Percentiles rank a stretch among this genome's conserved stretches.
Conservation (phyloP, 2,888 invertebrate genomes). For the Agrotis clavis region DNA sequence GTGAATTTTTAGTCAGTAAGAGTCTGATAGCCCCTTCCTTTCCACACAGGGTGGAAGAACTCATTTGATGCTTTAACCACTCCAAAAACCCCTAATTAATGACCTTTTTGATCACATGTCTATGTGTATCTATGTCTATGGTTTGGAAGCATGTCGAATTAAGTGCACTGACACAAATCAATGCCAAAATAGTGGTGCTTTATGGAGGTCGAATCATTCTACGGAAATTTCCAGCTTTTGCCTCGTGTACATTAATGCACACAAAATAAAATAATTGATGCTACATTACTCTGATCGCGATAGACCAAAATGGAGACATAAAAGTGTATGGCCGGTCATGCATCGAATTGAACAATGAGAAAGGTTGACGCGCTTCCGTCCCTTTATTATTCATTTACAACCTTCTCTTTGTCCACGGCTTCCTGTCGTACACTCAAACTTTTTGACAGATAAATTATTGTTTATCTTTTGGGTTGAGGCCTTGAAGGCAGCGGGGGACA, state of each 20-base stretch:
- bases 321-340: conserved; percentile 64
- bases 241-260: conserved; percentile 16
- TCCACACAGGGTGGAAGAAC: too few relatives aligned
- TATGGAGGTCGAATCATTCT: not conserved
- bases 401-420: conserved; percentile 73
- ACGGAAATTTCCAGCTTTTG: not conserved
- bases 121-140: too few relatives aligned
- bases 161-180: not conserved
- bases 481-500: conserved; percentile 41
- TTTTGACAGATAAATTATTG: conserved; percentile 69
- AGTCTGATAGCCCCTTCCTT: too few relatives aligned
- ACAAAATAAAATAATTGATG: conserved; percentile 30
- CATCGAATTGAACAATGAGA: conserved; percentile 75
- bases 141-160: too few relatives aligned
- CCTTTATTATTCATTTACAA: conserved; percentile 75
- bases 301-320: conserved; percentile 70
- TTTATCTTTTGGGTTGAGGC: conserved; percentile 64
- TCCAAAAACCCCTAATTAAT: not conserved
- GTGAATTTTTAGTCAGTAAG: too few relatives aligned
- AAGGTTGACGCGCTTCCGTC: conserved; percentile 76
- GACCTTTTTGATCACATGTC: too few relatives aligned
- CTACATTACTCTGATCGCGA: conserved; percentile 52
- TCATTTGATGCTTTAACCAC: too few relatives aligned
- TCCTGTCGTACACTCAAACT: conserved; percentile 73
- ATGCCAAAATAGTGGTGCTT: too few relatives aligned